These are phyloP conservation scores for Cirrhinus mrigala DNA, from an alignment of 2,797 vertebrate species.

Conservation along the genomic window DNA sequence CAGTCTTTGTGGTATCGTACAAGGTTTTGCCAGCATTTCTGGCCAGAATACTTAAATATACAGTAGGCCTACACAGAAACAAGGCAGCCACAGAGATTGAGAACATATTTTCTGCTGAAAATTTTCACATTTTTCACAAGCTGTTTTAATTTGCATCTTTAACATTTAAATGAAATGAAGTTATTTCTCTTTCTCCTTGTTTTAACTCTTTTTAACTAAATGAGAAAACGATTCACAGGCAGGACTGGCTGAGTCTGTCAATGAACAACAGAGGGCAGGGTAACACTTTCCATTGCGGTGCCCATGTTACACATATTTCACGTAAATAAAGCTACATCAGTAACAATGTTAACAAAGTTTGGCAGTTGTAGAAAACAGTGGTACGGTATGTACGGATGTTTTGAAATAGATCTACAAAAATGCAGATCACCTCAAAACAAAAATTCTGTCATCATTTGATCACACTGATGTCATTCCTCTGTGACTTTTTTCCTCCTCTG, in stretches of 20 bases:
- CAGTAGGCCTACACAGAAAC: background rate
- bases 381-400: background rate
- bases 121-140: background rate
- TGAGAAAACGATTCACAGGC: background rate
- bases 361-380: background rate
- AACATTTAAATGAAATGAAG: background rate
- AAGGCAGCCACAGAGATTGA: background rate
- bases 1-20: background rate
- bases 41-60: background rate
- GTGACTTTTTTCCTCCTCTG: background rate
- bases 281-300: conserved; percentile 3
- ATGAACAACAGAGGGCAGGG: conserved; percentile 36
- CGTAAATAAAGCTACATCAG: background rate
- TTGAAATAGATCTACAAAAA: background rate
- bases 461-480: background rate
- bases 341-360: background rate
- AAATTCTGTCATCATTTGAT: background rate
- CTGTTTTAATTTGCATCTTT: background rate
- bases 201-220: background rate
- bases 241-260: background rate
- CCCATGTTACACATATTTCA: background rate
- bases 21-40: background rate
- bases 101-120: background rate
- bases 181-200: background rate
- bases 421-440: background rate